Evolutionary conservation across 2,888 invertebrate species (phyloP).

Genomic region (Phragmatobia fuliginosa): DNA sequence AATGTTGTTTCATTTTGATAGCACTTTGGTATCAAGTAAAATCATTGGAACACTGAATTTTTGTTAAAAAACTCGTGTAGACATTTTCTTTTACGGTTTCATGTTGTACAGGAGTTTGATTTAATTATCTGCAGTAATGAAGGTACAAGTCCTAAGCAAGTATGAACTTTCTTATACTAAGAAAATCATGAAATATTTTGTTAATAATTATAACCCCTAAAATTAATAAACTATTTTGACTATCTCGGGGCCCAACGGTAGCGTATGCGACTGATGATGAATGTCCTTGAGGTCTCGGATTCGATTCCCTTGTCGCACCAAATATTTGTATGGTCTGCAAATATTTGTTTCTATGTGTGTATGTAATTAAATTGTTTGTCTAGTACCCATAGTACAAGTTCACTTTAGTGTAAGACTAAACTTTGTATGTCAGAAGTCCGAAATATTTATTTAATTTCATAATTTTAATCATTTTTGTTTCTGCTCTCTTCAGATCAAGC

Average conservation of each 20-base stretch:
- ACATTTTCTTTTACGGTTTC: background rate
- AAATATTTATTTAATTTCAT: too few species aligned
- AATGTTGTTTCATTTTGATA: slow-evolving; percentile 11
- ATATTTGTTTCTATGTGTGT: too few species aligned
- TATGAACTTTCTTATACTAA: background rate
- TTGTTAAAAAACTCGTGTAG: background rate
- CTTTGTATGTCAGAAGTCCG: too few species aligned
- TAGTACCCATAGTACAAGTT: too few species aligned
- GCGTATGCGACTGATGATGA: too few species aligned
- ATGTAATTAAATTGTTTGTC: too few species aligned
- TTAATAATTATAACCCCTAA: background rate
- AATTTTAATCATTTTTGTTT: background rate
- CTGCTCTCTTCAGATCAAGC: background rate
- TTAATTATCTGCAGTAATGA: background rate
- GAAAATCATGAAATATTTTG: background rate
- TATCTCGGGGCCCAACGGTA: too few species aligned
- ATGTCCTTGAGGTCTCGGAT: too few species aligned
- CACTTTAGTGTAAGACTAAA: too few species aligned
- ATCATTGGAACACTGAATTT: background rate
- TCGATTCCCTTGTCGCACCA: too few species aligned
- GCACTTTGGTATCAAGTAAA: slow-evolving; percentile 7
- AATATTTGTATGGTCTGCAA: too few species aligned
- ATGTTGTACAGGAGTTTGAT: background rate
- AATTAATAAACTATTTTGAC: too few species aligned
- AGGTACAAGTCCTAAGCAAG: background rate